A percentile compares a stretch with the other conserved stretches of the same genome.
Conservation (phyloP, 2,888 invertebrate species). For the Rhogogaster chlorosoma region DNA sequence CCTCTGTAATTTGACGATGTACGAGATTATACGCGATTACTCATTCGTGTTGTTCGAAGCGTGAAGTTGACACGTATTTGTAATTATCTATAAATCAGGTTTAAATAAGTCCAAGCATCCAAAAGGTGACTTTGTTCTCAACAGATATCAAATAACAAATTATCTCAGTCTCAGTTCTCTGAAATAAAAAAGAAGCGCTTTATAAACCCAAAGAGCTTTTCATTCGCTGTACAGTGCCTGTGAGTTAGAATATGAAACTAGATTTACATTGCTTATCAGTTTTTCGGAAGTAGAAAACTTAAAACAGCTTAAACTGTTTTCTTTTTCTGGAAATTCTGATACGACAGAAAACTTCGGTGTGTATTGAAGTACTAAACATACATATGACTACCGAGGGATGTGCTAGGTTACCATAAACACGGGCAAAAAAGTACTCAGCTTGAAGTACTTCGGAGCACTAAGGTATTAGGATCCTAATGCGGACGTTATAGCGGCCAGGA, state of each 20-base stretch:
- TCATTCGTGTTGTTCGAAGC: not conserved
- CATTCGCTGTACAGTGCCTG: no score
- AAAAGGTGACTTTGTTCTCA: not conserved
- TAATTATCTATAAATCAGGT: not conserved
- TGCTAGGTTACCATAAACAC: not conserved
- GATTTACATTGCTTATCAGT: not conserved
- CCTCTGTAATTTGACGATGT: not conserved
- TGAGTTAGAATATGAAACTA: not conserved
- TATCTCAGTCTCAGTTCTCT: not conserved
- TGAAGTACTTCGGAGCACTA: not conserved
- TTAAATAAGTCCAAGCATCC: not conserved
- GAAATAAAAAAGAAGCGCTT: not conserved
- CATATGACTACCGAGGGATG: not conserved
- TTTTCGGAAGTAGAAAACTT: not conserved
- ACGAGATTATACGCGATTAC: not conserved
- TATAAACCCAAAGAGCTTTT: not conserved
- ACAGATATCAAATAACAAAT: not conserved
- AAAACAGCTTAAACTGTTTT: not conserved
- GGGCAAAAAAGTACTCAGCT: not conserved
- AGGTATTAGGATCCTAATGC: not conserved
- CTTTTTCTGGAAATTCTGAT: not conserved
- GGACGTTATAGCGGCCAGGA: not conserved
- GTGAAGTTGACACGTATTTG: not conserved
- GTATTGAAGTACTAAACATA: conserved; percentile 30
- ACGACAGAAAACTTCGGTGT: not conserved